Base-by-base conservation (phyloP, 2,113 vertebrate genomes). In the Cinclus mexicanus region DNA sequence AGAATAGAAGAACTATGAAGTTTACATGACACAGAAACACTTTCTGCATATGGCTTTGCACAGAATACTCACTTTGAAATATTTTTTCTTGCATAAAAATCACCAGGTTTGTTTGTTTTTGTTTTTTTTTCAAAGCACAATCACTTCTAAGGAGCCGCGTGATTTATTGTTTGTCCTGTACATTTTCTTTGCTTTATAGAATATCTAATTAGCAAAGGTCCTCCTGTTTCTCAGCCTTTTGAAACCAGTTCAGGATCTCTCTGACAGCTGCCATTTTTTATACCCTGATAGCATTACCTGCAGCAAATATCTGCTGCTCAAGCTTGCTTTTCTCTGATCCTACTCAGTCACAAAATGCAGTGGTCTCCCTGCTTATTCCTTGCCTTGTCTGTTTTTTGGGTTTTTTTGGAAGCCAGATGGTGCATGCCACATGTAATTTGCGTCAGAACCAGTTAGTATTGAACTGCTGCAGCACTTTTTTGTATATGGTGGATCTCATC, bases 181-280 rank as follows among this genome's bases (percentile, higher is more conserved):
- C 31, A 28, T 80, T 87, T 87, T 78, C 83, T 90, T 78, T 94
- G 71, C 94, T 91, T 92, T 92, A 83, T 50, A 82, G 67, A 97
- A 90, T 75, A 87, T 95, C 95, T 97, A 90, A 94, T 96, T 96
- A 97, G 91, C 61, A 57, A 70, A 93, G 63, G 65, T 79, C 83
- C 69, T 92, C 76, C 75, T 91, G 78, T 94, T 89, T 77, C 81
- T 88, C 50, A 5, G 11, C 44, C 83, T 95, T 96, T 88, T 94
- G 87, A 93, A 93, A 76, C 37, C 75, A 90, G 70, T 75, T 94
- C 65, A 83, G 93, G 64, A 93, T 96, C 79, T 75, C 50, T 92
- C 53, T 95, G 96, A 92, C 96, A 96, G 94, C 90, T 96, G 90
- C 83, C 64, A 44, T 88, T 94, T 93, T 96, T 96, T 95, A 93